A percentile compares a stretch with the other conserved stretches of the same genome.
These are phyloP conservation scores for Pygoscelis adeliae DNA, from an alignment of 2,113 vertebrate species.

Conservation along the genomic window DNA sequence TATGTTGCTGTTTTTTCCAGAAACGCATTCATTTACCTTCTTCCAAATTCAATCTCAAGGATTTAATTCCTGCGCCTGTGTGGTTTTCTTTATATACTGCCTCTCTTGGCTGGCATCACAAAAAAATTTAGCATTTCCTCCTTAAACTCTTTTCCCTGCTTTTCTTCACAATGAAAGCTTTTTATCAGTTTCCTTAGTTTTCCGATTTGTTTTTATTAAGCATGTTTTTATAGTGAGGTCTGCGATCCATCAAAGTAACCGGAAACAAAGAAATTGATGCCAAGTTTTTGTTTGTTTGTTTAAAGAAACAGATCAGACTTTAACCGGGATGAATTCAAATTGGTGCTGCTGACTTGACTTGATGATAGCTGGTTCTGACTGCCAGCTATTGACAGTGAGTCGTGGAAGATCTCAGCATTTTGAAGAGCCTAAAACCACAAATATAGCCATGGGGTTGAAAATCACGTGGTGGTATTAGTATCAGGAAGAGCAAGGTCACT, in stretches of 20 bases:
- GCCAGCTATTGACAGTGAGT: neutral
- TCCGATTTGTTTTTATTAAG: constrained; percentile 32
- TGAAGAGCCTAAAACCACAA: neutral
- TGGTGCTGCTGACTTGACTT: neutral
- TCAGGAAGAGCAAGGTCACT: neutral
- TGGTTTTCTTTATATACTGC: neutral
- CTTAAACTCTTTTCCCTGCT: neutral
- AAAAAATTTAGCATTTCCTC: constrained; percentile 1
- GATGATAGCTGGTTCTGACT: neutral
- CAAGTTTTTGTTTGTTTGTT: neutral
- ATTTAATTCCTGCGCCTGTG: neutral
- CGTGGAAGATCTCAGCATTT: neutral
- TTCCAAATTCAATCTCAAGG: neutral
- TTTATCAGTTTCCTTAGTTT: constrained; percentile 46
- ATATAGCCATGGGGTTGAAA: neutral
- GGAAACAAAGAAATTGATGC: neutral
- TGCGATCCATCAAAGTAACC: neutral
- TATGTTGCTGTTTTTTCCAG: neutral
- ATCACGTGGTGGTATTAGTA: neutral
- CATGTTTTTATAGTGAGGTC: neutral
- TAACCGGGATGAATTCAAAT: neutral
- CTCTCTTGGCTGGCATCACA: neutral
- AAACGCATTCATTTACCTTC: constrained; percentile 29
- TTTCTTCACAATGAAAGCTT: constrained; percentile 26
- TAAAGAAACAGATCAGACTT: neutral